Conservation (phyloP, 2,888 invertebrate genomes). For the Agrochola lychnidis region DNA sequence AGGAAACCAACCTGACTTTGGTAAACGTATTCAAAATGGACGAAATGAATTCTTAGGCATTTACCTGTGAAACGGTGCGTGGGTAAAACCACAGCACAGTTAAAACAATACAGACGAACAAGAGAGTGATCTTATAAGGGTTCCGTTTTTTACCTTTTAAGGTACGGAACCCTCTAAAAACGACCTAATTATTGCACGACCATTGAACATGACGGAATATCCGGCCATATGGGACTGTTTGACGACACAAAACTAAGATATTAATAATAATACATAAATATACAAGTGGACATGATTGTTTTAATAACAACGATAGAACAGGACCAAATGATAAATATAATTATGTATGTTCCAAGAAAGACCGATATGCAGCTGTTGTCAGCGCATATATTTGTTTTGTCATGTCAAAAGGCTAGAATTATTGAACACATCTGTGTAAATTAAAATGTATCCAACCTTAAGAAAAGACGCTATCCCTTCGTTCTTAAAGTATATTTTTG, state of each 20-base stretch:
- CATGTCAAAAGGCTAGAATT: constrained; percentile 71
- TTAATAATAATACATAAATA: constrained; percentile 30
- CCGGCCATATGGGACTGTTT: constrained; percentile 3
- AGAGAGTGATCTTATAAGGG: too few species aligned
- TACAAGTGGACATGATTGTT: constrained; percentile 66
- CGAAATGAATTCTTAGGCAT: neutral
- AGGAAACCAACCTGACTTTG: neutral
- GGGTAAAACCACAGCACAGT: neutral
- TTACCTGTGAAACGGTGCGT: neutral
- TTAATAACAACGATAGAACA: constrained; percentile 63
- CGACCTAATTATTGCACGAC: neutral
- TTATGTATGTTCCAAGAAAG: constrained; percentile 71
- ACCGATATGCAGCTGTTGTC: constrained; percentile 75
- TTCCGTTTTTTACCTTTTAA: too few species aligned
- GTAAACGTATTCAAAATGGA: constrained; percentile 1
- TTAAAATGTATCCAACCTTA: constrained; percentile 54
- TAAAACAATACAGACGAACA: neutral
- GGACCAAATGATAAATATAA: constrained; percentile 62
- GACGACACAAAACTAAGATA: constrained; percentile 22
- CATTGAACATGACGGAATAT: neutral
- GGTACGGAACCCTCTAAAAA: neutral
- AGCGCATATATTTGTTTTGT: constrained; percentile 69
- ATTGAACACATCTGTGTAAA: constrained; percentile 80
- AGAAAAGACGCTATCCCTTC: constrained; percentile 29
- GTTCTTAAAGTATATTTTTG: constrained; percentile 15